These are phyloP conservation scores for Malachius bipustulatus DNA, from an alignment of 2,888 invertebrate species.

Conservation along the genomic window DNA sequence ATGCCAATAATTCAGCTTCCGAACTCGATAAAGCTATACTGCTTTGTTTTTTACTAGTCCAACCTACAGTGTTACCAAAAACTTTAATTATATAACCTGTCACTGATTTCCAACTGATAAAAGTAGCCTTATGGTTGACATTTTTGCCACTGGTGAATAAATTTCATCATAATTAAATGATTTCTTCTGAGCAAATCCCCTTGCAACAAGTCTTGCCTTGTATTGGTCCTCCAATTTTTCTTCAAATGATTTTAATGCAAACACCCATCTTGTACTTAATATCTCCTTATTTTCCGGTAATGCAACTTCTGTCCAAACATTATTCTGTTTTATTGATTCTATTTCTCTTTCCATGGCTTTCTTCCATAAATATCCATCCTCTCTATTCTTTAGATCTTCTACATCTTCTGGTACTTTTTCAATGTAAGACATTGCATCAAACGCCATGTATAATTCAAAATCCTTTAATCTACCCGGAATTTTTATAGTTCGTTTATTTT, in stretches of 20 bases:
- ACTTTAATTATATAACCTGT: conserved; percentile 1
- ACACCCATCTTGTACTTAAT: conserved; percentile 17
- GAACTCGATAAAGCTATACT: not conserved
- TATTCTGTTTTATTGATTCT: conserved; percentile 17
- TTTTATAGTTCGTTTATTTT: conserved; percentile 12
- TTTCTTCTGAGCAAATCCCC: conserved; percentile 24
- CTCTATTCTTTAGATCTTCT: conserved; percentile 14
- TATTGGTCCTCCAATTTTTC: conserved; percentile 21
- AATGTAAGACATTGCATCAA: conserved; percentile 16
- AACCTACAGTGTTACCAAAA: not conserved
- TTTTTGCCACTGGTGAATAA: conserved; percentile 24
- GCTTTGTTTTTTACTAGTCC: not conserved
- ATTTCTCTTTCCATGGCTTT: conserved; percentile 17
- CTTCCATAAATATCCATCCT: conserved; percentile 14
- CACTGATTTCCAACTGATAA: conserved; percentile 17
- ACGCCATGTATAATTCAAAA: conserved; percentile 19
- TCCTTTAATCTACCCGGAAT: conserved; percentile 14
- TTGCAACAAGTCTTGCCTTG: conserved; percentile 24
- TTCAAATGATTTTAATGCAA: conserved; percentile 21
- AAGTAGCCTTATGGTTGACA: conserved; percentile 21
- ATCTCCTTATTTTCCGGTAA: conserved; percentile 14
- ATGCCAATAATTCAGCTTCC: not conserved
- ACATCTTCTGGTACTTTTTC: conserved; percentile 14
- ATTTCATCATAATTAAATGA: conserved; percentile 21
- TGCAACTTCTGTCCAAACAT: conserved; percentile 14